Evolutionary conservation across 1,140 invertebrate genomes (phyloP).

Genomic region (Scaptomyza pallida): DNA sequence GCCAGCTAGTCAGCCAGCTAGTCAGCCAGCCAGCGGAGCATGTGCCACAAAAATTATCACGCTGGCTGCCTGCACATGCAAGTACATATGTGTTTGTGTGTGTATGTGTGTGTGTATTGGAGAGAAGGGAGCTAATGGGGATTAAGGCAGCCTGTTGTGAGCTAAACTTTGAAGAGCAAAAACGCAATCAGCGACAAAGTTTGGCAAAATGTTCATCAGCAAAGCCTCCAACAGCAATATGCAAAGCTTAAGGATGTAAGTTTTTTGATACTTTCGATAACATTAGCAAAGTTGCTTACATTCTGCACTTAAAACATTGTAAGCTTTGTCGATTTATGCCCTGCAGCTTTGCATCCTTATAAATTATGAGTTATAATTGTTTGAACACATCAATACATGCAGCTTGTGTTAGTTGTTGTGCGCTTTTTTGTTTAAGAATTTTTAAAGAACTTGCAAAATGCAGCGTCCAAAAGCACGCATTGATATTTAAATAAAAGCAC

Average conservation of each 20-base stretch:
- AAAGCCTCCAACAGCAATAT: no score
- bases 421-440: not conserved
- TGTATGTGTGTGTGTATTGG: no score
- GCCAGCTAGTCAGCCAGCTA: conserved; percentile 10
- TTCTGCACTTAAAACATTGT: no score
- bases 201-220: not conserved
- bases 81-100: conserved; percentile 3
- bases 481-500: not conserved
- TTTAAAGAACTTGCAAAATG: not conserved
- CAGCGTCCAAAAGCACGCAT: not conserved
- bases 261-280: no score
- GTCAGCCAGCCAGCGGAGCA: conserved; percentile 25
- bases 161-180: not conserved
- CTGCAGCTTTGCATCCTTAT: no score
- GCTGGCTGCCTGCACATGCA: conserved; percentile 29
- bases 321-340: no score
- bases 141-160: conserved; percentile 4
- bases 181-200: not conserved
- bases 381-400: no score
- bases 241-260: no score
- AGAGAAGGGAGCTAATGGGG: not conserved
- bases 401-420: no score
- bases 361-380: no score
- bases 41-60: conserved; percentile 57
- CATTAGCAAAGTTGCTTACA: not conserved